Evolutionary conservation across 1,140 invertebrate genomes (phyloP).

Genomic region (Teleogryllus occipitalis): DNA sequence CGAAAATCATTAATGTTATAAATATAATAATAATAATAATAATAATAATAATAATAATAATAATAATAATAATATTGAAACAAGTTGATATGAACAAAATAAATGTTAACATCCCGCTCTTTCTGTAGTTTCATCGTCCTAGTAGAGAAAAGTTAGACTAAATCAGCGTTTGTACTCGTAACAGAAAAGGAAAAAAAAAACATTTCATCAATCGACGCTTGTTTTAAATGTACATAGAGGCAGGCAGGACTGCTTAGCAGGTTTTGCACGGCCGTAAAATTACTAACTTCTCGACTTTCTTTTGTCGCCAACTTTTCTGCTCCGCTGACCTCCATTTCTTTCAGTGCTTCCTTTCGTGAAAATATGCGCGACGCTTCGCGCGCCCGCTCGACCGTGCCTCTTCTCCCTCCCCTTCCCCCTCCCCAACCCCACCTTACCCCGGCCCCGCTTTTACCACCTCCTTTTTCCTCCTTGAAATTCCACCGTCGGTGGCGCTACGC

Average conservation of each 20-base stretch:
- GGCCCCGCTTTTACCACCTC: neutral
- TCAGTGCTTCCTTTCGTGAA: neutral
- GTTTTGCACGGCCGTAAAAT: neutral
- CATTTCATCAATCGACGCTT: neutral
- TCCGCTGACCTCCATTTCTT: slow-evolving; percentile 6
- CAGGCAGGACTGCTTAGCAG: neutral
- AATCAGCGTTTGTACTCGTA: no score
- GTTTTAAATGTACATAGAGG: neutral
- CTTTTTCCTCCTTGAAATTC: neutral
- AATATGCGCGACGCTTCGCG: neutral
- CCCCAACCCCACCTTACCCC: neutral
- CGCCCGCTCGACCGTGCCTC: neutral
- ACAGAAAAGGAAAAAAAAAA: neutral
- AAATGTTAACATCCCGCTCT: no score
- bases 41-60: no score
- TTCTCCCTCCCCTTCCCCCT: neutral
- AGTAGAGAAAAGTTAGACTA: no score
- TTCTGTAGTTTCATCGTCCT: no score
- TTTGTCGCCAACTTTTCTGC: neutral
- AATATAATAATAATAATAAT: no score
- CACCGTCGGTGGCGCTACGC: slow-evolving; percentile 7
- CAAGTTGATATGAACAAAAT: no score
- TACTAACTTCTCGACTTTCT: neutral
- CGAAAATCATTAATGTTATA: no score
- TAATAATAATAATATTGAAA: no score